These are phyloP conservation scores for Patella ulyssiponensis DNA, from an alignment of 2,888 invertebrate species.

Conservation along the genomic window DNA sequence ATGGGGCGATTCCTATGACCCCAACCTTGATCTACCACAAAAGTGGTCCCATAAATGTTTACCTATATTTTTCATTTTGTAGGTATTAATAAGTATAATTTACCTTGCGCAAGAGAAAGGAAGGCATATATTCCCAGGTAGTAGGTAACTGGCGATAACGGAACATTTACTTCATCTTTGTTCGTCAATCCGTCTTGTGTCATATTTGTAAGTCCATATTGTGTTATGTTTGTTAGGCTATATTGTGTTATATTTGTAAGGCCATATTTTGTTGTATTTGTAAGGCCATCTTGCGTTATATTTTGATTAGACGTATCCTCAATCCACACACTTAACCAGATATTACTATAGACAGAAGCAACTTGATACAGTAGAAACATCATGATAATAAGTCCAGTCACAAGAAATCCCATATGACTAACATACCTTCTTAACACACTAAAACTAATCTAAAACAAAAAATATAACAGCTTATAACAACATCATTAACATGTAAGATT, in stretches of 20 bases:
- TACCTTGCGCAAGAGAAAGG: conserved; percentile 55
- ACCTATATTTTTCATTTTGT: no score
- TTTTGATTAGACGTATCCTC: conserved; percentile 50
- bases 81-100: not conserved
- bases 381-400: conserved; percentile 83
- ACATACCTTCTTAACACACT: conserved; percentile 90
- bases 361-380: conserved; percentile 53
- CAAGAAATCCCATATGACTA: conserved; percentile 81
- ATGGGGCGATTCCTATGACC: no score
- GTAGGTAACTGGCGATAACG: conserved; percentile 38
- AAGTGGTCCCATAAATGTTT: no score
- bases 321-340: conserved; percentile 64
- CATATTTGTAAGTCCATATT: no score
- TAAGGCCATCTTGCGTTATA: conserved; percentile 30
- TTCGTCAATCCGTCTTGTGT: conserved; percentile 7
- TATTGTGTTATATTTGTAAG: no score
- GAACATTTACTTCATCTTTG: conserved; percentile 30
- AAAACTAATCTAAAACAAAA: conserved; percentile 79
- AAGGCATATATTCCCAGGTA: conserved; percentile 73
- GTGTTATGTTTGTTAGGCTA: no score
- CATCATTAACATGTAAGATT: no score
- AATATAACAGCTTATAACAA: no score
- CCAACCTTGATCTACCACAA: no score
- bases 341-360: conserved; percentile 44
- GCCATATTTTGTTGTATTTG: conserved; percentile 19